A percentile compares a stretch with the other conserved stretches of the same genome.
Evolutionary conservation across 2,797 vertebrate genomes (phyloP).

Genomic region (Amblyraja radiata): DNA sequence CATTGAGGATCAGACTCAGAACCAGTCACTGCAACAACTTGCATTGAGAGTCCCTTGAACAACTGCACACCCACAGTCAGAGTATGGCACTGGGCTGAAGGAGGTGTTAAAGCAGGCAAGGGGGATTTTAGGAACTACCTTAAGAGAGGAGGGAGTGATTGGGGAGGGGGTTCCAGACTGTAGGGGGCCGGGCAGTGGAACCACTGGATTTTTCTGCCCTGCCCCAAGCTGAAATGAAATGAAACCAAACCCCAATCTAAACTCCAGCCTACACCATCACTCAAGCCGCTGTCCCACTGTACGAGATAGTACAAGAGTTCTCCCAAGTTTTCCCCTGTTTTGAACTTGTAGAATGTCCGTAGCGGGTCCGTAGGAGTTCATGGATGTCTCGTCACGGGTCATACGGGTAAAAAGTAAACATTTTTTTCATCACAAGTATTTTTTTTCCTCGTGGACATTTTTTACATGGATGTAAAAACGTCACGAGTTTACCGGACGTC

Average conservation of each 20-base stretch:
- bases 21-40: background rate
- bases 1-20: background rate
- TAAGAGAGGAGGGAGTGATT: background rate
- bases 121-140: background rate
- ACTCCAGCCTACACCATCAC: no score
- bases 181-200: background rate
- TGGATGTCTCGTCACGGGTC: no score
- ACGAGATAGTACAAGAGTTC: no score
- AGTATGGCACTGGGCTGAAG: background rate
- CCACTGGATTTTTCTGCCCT: background rate
- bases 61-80: background rate
- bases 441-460: no score
- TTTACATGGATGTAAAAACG: no score
- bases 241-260: background rate
- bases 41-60: background rate
- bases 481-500: no score
- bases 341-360: no score
- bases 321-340: no score
- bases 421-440: no score
- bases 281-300: no score
- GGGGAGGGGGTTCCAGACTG: background rate
- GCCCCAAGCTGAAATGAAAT: background rate
- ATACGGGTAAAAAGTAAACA: no score
- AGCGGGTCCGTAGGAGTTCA: no score
- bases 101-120: background rate